Percentiles rank a stretch among this genome's conserved stretches.
Conservation (phyloP, 2,888 invertebrate species). For the Agrenia bidenticulata region DNA sequence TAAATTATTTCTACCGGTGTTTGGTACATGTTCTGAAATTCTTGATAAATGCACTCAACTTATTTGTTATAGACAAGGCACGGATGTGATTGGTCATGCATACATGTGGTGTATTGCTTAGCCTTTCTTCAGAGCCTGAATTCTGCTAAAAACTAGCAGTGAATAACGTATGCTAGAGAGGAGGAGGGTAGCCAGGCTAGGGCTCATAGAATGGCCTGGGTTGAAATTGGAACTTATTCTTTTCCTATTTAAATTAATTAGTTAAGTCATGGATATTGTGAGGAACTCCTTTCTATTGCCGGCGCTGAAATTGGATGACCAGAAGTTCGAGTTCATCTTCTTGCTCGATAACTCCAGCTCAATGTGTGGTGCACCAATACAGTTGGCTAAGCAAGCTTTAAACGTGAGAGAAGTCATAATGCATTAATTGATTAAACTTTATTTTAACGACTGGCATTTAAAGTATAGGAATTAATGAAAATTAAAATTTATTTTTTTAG, state of each 20-base stretch:
- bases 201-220: too few relatives aligned
- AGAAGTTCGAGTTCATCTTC: slow-evolving; percentile 27
- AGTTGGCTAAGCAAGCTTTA: slow-evolving; percentile 20
- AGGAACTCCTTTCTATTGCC: slow-evolving; percentile 21
- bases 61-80: too few relatives aligned
- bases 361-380: slow-evolving; percentile 13
- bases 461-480: not conserved
- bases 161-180: not conserved
- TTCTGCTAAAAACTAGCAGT: too few relatives aligned
- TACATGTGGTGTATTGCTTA: too few relatives aligned
- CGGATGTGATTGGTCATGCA: too few relatives aligned
- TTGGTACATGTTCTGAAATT: too few relatives aligned
- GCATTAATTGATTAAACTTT: not conserved
- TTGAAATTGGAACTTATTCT: too few relatives aligned
- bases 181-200: not conserved
- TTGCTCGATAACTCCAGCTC: slow-evolving; percentile 23
- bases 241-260: too few relatives aligned
- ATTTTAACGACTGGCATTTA: too few relatives aligned
- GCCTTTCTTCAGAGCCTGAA: too few relatives aligned
- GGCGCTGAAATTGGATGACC: slow-evolving; percentile 25
- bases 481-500: slow-evolving; percentile 17
- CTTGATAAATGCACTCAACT: too few relatives aligned
- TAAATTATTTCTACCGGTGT: too few relatives aligned
- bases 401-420: slow-evolving; percentile 5
- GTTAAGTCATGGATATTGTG: slow-evolving; percentile 19